A percentile compares a stretch with the other conserved stretches of the same genome.
These are phyloP conservation scores for Bicyclus anynana DNA, from an alignment of 1,140 invertebrate species.

Conservation along the genomic window DNA sequence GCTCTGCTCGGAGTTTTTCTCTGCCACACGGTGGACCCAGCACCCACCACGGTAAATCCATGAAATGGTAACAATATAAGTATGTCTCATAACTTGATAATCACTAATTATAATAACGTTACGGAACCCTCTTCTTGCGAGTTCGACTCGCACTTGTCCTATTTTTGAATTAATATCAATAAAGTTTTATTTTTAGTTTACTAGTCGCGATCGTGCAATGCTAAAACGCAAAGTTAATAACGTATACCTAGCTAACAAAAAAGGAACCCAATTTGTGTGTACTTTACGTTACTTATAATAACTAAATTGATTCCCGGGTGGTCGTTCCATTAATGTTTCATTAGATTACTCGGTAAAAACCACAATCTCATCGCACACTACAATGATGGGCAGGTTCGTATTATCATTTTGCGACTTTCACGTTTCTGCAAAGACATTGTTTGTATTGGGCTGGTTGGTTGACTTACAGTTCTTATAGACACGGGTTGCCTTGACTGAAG, in stretches of 20 bases:
- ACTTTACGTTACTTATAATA: slow-evolving; percentile 9
- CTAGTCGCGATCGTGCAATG: not conserved
- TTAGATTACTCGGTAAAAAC: slow-evolving; percentile 27
- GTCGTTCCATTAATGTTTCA: slow-evolving; percentile 30
- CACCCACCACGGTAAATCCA: no score
- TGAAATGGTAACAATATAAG: no score
- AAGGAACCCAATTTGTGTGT: slow-evolving; percentile 11
- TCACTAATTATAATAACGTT: no score
- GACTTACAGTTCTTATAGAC: no score
- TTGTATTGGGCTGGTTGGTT: no score
- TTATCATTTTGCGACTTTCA: slow-evolving; percentile 15
- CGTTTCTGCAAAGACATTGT: slow-evolving; percentile 9
- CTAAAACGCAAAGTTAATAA: not conserved
- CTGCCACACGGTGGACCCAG: no score
- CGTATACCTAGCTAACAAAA: not conserved
- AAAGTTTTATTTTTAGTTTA: not conserved
- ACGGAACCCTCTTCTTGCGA: no score
- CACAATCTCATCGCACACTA: slow-evolving; percentile 20
- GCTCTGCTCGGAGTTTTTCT: no score
- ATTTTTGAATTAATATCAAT: not conserved
- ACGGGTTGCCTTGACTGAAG: no score
- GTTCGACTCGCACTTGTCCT: no score
- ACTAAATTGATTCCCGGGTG: slow-evolving; percentile 33
- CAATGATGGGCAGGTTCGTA: slow-evolving; percentile 13
- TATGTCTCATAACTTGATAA: no score